These are phyloP conservation scores for Eutrigla gurnardus DNA, from an alignment of 2,797 vertebrate genomes.

Conservation along the genomic window DNA sequence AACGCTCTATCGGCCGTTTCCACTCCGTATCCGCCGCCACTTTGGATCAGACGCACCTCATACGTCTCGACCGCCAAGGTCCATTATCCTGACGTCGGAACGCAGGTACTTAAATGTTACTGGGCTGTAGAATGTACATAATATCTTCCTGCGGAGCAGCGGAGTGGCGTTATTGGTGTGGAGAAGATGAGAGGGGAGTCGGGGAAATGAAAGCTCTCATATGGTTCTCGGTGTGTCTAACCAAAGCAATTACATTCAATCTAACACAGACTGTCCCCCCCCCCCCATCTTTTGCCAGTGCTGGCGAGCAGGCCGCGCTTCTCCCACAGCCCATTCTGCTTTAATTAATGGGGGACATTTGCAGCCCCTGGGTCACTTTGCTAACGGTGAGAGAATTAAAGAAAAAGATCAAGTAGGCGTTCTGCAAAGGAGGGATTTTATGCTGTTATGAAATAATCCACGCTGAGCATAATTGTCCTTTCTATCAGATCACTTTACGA, in stretches of 20 bases:
- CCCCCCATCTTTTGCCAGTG: constrained; percentile 20
- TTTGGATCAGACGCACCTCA: constrained; percentile 63
- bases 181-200: constrained; percentile 27
- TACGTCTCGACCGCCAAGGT: constrained; percentile 53
- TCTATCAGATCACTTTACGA: constrained; percentile 57
- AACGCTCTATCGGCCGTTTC: constrained; percentile 42
- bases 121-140: constrained; percentile 52
- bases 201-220: constrained; percentile 55
- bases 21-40: constrained; percentile 37
- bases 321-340: constrained; percentile 47
- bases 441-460: constrained; percentile 34
- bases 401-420: constrained; percentile 23
- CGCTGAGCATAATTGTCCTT: constrained; percentile 31
- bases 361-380: constrained; percentile 47
- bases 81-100: constrained; percentile 72
- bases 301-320: constrained; percentile 41
- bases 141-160: constrained; percentile 53
- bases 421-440: not conserved
- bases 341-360: constrained; percentile 64
- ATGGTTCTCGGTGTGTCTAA: constrained; percentile 59
- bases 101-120: constrained; percentile 66
- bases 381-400: constrained; percentile 25
- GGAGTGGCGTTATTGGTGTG: constrained; percentile 53
- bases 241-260: constrained; percentile 69
- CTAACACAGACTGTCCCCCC: constrained; percentile 50